Base-by-base conservation (phyloP, 2,113 vertebrate genomes). In the Planiliza haematocheilus region DNA sequence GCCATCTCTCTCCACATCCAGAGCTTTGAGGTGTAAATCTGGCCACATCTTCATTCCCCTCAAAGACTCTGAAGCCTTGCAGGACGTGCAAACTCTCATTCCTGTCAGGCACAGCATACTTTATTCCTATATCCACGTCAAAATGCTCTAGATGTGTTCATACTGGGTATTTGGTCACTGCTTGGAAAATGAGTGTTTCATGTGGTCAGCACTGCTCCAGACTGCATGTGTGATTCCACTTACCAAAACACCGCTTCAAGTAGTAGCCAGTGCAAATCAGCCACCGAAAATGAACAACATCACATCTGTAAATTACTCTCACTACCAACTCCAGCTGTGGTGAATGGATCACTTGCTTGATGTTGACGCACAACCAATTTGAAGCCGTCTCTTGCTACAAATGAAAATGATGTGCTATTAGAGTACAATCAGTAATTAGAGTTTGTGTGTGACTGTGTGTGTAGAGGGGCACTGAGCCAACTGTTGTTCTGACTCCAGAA, bases 221-320 rank as follows among this genome's bases (percentile, higher is more conserved):
- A 51, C 51, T 38, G 13, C 56, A 24, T 53, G 66, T 74, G 68
- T 57, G 63, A 77, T 57, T 34, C 68, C 20, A 53, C 39, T 72
- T 49, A 63, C 68, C 74, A 71, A 79, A 82, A 79, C 30, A 37
- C 69, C 46, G 73, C 41, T 80, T 66, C 18, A 37, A 82, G 64
- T 71, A 69, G 67, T 53, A 50, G 65, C n/a, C 49, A 2, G 41
- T 56, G 58, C 72, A 78, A 78, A 56, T 46, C 63, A 70, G 46
- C 14, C 2, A 12, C 49, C 48, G 55, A 5, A 52, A 74, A 56
- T 7, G 18, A 62, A 61, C 60, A 74, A 55, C 37, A 53, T 30
- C 57, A 75, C 83, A 86, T 82, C 70, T 87, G 77, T 78, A 77
- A 82, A 77, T 81, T 21, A 70, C 74, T 65, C 73, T 41, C 57